Conservation (phyloP, 2,797 vertebrate genomes). For the Vespertilio murinus region DNA sequence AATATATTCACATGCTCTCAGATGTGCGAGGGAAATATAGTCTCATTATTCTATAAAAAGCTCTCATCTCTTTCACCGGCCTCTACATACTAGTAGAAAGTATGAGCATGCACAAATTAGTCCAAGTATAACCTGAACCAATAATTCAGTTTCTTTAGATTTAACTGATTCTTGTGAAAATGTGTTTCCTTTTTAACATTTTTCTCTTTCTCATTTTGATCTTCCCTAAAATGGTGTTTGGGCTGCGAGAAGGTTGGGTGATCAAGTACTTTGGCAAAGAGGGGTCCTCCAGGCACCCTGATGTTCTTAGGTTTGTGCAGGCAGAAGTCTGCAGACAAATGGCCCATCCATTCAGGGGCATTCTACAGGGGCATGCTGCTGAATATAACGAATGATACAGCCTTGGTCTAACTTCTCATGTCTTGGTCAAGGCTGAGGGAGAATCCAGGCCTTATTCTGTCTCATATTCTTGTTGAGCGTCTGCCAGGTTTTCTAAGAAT, state of each 20-base stretch:
- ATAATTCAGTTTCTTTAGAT: constrained; percentile 14
- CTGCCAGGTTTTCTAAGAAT: background rate
- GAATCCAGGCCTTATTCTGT: background rate
- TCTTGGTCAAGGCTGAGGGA: background rate
- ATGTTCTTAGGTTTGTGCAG: background rate
- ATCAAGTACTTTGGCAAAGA: background rate
- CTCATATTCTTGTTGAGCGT: background rate
- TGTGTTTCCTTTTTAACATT: background rate
- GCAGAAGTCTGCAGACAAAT: background rate
- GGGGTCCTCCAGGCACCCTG: background rate
- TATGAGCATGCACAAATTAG: background rate
- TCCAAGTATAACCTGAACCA: background rate
- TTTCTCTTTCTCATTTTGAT: background rate
- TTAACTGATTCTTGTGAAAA: background rate
- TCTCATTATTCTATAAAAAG: background rate
- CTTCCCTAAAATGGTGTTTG: background rate
- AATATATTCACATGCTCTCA: background rate
- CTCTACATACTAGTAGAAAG: background rate
- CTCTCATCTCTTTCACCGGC: background rate
- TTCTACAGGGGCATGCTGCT: background rate
- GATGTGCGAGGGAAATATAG: background rate
- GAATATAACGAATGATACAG: background rate
- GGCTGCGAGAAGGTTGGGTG: background rate
- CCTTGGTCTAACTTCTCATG: background rate
- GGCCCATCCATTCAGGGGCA: background rate